Evolutionary conservation across 2,888 invertebrate species (phyloP), one percentile per base, ranked within the genome.

Genomic region (Napeogenes sylphis): DNA sequence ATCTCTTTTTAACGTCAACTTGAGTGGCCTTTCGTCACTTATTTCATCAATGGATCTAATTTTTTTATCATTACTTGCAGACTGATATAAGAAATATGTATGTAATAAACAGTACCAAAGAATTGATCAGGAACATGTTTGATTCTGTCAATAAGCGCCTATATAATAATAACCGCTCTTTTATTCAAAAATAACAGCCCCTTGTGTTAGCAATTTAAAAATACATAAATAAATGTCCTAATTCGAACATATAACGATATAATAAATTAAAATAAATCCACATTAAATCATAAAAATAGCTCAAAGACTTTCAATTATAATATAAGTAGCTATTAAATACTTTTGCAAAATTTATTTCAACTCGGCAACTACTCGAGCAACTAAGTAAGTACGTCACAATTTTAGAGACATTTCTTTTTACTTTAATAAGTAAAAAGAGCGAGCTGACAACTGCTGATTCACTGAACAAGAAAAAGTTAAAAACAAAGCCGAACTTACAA

Each of bases 381-480:
- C 21, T 21, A 21, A 21, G 4, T 42, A 42, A 42, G 42, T 3
- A 51, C 51, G 51, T 30, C 21, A 51, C 3, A 51, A 51, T 42
- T 51, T 51, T 51, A 30, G 51, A 51, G 51, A 51, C 51, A 30
- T 61, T 61, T 57, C 61, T 64, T 67, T 66, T 66, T 60, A 65
- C 55, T 68, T 68, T 67, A 62, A 72, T 66, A 68, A 69, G 63
- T 62, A 65, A 42, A 65, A 71, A 68, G 66, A 68, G 70, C 63
- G 58, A 58, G 57, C 70, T 71, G 72, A 75, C 78, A 75, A 71
- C 75, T 74, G 73, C 73, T 75, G 74, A 75, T 77, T 79, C 76
- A 79, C 72, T 75, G 77, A 79, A 75, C 71, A 78, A 75, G 76
- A 76, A 78, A 76, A 78, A 77, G 73, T 76, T 77, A 71, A 74